Evolutionary conservation across 2,888 invertebrate genomes (phyloP), one percentile per base, ranked within the genome.

Genomic region (Polydrusus pterygomalis): DNA sequence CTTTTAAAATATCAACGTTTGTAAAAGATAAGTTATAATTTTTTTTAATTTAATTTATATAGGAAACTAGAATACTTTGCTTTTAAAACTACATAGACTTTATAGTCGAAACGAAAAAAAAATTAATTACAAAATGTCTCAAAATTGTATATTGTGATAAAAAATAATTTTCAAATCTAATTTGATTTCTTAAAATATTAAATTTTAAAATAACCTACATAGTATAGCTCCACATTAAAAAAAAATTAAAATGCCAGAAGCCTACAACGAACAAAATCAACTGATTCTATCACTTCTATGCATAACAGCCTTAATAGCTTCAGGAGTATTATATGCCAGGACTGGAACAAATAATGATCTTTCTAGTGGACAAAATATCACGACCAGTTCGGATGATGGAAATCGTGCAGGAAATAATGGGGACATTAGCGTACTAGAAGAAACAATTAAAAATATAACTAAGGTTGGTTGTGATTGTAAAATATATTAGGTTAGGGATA

Each of bases 231-330:
- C 25, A 64, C 47, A 65, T 25, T 17, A 1, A n/a, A 7, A n/a
- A 7, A 6, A 49, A 34, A 58, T 25, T 25, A 70, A 58, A 47
- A 73, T 73, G 73, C 73, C 73, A 20, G 75, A 65, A 18, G 30
- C 54, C 11, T 75, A 65, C 49, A 70, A 70, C 65, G 75, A 75
- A n/a, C 70, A 75, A 25, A 64, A 65, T 38, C 70, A 70, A 20
- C 34, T 74, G 18, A 51, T 62, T 25, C 17, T 74, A 20, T 60
- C 68, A 8, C 56, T 67, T 9, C 38, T 74, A 20, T 67, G 68
- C 40, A 68, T 74, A 43, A 45, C 62, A 18, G 74, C 51, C 18
- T 47, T 74, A 20, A 45, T 74, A 38, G 38, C 58, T 2, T 74
- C 74, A 1, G 67, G 62, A 18, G 20, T 74, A 25, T 51, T 67